phyloP scores from a whole-genome alignment of 2,888 invertebrate species.

The Piscicola geometra region DNA sequence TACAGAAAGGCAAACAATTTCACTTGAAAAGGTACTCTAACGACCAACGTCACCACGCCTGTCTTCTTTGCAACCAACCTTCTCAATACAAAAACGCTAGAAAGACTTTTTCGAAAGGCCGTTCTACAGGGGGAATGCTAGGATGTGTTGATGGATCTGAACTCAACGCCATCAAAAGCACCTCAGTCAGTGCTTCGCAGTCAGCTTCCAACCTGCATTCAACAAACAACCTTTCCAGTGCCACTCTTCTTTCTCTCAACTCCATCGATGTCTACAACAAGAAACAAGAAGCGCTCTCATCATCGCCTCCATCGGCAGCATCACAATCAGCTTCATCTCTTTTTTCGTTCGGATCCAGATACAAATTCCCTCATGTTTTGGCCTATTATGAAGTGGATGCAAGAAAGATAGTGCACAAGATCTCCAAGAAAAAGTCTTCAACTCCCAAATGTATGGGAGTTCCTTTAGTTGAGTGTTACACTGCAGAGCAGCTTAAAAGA shows the following conservation, averaged over 20 bases:
- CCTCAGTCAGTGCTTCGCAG: neutral
- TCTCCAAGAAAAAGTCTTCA: constrained; percentile 30
- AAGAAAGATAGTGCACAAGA: constrained; percentile 40
- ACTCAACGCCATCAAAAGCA: constrained; percentile 33
- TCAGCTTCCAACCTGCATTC: constrained; percentile 3
- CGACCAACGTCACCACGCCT: constrained; percentile 39
- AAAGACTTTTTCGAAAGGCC: constrained; percentile 42
- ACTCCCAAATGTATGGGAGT: neutral
- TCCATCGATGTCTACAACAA: constrained; percentile 12
- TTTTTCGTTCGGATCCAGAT: constrained; percentile 25
- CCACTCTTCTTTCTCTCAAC: constrained; percentile 20
- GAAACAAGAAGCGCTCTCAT: neutral
- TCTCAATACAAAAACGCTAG: constrained; percentile 40
- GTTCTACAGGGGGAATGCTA: constrained; percentile 36
- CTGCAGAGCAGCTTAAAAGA: constrained; percentile 44
- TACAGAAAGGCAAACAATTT: constrained; percentile 43
- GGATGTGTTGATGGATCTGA: constrained; percentile 45
- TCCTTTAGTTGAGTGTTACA: constrained; percentile 25
- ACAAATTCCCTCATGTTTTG: constrained; percentile 42
- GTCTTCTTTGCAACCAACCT: constrained; percentile 41
- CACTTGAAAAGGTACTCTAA: constrained; percentile 40
- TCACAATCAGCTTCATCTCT: neutral
- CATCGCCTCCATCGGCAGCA: neutral
- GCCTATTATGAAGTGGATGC: constrained; percentile 44
- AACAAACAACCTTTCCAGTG: constrained; percentile 24